Base-by-base conservation (phyloP, 2,113 vertebrate genomes). In the Verasper variegatus region DNA sequence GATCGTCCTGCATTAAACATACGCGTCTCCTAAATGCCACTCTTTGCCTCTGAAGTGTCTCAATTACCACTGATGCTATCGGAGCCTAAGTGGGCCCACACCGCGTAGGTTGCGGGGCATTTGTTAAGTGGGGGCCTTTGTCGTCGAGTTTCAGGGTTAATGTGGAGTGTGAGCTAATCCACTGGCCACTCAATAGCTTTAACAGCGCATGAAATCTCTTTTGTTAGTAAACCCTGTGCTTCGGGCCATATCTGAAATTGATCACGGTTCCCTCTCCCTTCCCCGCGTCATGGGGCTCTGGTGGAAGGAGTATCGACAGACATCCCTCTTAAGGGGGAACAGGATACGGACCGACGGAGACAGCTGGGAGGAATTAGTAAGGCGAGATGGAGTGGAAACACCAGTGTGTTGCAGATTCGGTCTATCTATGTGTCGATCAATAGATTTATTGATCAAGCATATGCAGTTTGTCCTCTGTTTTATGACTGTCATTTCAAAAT, bases 171-270 rank as follows among this genome's bases (percentile, higher is more conserved):
- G 88, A 83, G 90, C 86, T 93, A 93, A 94, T 93, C 92, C 92
- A 91, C 88, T 88, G 90, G 80, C 90, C 88, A 92, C 86, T 93
- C 93, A 84, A 92, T 92, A 93, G 85, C 84, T 79, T 90, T 93
- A 94, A 94, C 91, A 88, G 91, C 20, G 84, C 92, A 89, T 93
- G 91, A 92, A 93, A 94, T 94, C 92, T 92, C 84, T 87, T 92
- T 89, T 93, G 91, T 93, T 92, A 84, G 91, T 91, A 90, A 93
- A 93, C 90, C 84, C 75, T 85, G 81, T 58, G 88, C 90, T 87
- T 70, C 54, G 42, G 87, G 88, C 84, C 87, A 87, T 91, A 90
- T 92, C 92, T 93, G 82, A 89, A 94, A 94, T 93, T 93, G 92
- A 93, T 92, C 90, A 88, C 81, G 68, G 62, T 86, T 85, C 78